A percentile compares a stretch with the other conserved stretches of the same genome.
phyloP scores from a whole-genome alignment of 2,797 vertebrate species.

The Prunella strophiata region DNA sequence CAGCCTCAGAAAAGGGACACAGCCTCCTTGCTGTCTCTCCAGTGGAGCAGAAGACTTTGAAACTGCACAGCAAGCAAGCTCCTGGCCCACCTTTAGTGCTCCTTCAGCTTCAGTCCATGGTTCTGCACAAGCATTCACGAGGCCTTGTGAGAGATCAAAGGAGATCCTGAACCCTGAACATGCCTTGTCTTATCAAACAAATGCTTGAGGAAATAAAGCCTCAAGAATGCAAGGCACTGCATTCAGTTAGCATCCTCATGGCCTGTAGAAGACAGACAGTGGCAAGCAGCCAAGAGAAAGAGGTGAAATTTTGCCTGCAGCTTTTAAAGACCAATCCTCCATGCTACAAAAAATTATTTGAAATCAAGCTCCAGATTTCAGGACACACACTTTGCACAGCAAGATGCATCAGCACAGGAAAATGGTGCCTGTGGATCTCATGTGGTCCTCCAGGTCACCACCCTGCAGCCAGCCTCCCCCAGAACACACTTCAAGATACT shows the following conservation, averaged over 20 bases:
- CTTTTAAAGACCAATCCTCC: not conserved
- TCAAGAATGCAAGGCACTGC: not conserved
- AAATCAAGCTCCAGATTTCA: not conserved
- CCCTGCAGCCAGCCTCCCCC: not conserved
- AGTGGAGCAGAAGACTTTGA: not conserved
- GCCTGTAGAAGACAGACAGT: not conserved
- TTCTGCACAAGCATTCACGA: not conserved
- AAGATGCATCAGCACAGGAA: not conserved
- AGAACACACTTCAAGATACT: not conserved
- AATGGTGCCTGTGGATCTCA: not conserved
- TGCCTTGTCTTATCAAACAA: not conserved
- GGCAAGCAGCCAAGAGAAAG: not conserved
- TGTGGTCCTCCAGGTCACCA: not conserved
- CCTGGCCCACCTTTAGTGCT: not conserved
- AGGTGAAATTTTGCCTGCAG: not conserved
- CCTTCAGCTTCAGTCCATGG: not conserved
- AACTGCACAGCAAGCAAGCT: not conserved
- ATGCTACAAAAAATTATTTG: not conserved
- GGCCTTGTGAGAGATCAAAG: not conserved
- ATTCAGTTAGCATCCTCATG: not conserved
- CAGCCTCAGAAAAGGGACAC: not conserved
- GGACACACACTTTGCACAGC: not conserved
- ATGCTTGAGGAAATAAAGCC: slow-evolving; percentile 29
- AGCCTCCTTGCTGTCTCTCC: not conserved
- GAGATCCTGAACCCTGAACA: slow-evolving; percentile 7